Evolutionary conservation across 1,140 invertebrate genomes (phyloP).

Genomic region (Halictus rubicundus): DNA sequence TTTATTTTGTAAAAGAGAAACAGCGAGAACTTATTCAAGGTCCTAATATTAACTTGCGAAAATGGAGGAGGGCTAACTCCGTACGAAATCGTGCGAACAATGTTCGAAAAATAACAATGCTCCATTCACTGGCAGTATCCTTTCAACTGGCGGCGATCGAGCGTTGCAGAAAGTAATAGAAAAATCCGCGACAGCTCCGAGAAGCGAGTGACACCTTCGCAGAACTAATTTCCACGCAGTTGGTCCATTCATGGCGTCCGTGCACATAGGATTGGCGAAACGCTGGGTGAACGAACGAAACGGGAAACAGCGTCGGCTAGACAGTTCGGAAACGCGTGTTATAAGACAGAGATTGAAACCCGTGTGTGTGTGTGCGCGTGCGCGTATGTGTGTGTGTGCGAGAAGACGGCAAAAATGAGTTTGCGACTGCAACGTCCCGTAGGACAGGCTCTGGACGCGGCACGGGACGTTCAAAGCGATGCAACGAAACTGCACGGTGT

Average conservation of each 20-base stretch:
- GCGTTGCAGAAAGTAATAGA: neutral
- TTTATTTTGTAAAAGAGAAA: no score
- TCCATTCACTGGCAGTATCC: no score
- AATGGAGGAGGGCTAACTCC: no score
- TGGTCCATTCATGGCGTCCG: neutral
- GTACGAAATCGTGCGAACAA: no score
- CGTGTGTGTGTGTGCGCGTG: no score
- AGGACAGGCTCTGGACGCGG: no score
- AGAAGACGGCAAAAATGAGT: slow-evolving; percentile 5
- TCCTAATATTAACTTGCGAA: no score
- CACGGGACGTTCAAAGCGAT: no score
- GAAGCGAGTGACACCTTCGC: neutral
- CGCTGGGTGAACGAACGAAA: neutral
- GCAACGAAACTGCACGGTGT: no score
- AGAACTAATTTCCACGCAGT: neutral
- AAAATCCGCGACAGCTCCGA: neutral
- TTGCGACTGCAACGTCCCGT: neutral
- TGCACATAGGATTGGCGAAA: neutral
- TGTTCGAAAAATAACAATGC: no score
- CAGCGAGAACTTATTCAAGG: no score
- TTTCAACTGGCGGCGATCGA: neutral
- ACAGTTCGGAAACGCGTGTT: neutral
- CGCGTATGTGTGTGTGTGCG: neutral
- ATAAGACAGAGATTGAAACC: neutral
- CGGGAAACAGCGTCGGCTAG: neutral